phyloP scores from a whole-genome alignment of 2,797 vertebrate genomes.

The Carcharodon carcharias region DNA sequence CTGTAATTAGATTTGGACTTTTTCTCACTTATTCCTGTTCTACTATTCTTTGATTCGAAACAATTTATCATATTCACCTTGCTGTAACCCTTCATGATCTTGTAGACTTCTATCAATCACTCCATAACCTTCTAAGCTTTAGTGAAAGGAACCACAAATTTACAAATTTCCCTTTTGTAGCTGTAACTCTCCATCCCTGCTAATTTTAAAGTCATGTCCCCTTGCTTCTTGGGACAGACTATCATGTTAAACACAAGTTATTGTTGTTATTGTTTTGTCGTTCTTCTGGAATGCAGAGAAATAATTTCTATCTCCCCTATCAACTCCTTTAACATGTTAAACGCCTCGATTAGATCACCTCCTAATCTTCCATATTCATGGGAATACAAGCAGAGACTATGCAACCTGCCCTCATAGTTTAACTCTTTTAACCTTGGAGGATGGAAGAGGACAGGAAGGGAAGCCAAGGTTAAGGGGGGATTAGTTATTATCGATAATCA shows the following conservation, averaged over 20 bases:
- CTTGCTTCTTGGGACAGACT: neutral
- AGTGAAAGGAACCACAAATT: neutral
- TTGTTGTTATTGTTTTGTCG: neutral
- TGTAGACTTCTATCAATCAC: neutral
- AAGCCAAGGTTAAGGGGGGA: neutral
- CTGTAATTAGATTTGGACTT: no score
- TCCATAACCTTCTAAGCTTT: neutral
- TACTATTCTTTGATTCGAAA: no score
- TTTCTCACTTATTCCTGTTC: neutral
- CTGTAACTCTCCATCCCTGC: neutral
- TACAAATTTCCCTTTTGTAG: neutral
- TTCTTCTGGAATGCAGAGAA: neutral
- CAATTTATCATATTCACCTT: neutral
- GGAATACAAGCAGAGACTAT: neutral
- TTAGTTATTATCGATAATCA: neutral
- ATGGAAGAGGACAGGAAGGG: neutral
- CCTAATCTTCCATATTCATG: neutral
- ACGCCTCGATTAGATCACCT: neutral
- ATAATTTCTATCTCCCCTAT: neutral
- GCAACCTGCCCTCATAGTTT: neutral
- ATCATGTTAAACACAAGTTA: neutral
- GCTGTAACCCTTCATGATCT: neutral
- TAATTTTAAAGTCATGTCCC: neutral
- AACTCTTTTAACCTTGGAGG: neutral
- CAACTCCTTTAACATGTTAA: neutral